phyloP scores from a whole-genome alignment of 2,888 invertebrate species.

The Acronicta aceris region DNA sequence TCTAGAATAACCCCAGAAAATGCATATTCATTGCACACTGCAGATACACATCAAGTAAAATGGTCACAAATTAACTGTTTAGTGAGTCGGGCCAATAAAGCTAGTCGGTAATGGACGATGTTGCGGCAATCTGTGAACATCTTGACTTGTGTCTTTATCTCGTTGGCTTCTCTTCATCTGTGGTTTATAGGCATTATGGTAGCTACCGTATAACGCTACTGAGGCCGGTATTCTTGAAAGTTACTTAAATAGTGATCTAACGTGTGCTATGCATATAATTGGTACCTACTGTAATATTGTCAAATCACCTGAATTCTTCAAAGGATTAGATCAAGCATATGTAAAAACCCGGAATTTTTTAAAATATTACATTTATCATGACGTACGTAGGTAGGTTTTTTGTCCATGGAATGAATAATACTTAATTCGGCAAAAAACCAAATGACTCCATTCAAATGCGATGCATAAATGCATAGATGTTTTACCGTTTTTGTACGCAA shows the following conservation, averaged over 20 bases:
- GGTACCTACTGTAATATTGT: no score
- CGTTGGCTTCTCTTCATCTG: conserved; percentile 22
- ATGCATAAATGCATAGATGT: conserved; percentile 21
- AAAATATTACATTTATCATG: no score
- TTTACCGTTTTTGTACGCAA: conserved; percentile 44
- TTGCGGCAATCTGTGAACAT: conserved; percentile 50
- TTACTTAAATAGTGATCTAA: not conserved
- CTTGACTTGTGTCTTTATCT: conserved; percentile 42
- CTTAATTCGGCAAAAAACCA: conserved; percentile 2
- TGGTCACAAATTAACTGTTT: conserved; percentile 54
- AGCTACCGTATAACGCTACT: conserved; percentile 28
- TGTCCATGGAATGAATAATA: not conserved
- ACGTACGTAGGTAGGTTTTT: not conserved
- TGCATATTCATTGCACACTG: conserved; percentile 52
- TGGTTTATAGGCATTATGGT: conserved; percentile 26
- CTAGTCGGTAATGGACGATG: conserved; percentile 46
- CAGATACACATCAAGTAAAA: conserved; percentile 40
- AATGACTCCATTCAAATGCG: conserved; percentile 8
- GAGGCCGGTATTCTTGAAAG: not conserved
- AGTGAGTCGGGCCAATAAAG: conserved; percentile 55
- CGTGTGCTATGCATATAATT: not conserved
- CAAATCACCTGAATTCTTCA: no score
- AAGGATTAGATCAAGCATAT: no score
- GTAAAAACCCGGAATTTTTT: no score
- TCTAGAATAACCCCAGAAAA: conserved; percentile 32